Conservation (phyloP, 1,140 invertebrate species). For the Pogonomyrmex barbatus region DNA sequence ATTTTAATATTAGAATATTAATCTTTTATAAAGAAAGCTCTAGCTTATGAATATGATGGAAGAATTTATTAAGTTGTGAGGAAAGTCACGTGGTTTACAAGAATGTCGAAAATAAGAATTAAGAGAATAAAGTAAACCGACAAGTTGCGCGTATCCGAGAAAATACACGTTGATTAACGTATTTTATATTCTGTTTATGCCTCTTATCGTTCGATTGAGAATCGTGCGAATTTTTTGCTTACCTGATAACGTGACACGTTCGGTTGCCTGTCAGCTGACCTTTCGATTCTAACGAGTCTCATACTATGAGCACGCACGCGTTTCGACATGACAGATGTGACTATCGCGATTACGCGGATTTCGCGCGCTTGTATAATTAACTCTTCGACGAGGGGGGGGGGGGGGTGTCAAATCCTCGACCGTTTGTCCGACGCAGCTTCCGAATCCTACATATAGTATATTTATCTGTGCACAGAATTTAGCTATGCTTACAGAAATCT, state of each 20-base stretch:
- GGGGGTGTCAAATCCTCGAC: not conserved
- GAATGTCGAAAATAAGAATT: not conserved
- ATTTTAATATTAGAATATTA: not conserved
- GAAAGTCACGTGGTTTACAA: not conserved
- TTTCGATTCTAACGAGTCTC: constrained; percentile 58
- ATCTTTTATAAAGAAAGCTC: not conserved
- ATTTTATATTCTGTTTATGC: constrained; percentile 5
- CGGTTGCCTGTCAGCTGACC: constrained; percentile 67
- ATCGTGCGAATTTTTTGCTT: constrained; percentile 16
- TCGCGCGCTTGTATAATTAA: constrained; percentile 19
- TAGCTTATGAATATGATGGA: not conserved
- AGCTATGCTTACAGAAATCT: not conserved
- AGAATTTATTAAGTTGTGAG: not conserved
- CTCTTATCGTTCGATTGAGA: not conserved
- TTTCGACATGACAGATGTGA: constrained; percentile 32
- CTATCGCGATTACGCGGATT: constrained; percentile 20
- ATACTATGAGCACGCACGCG: constrained; percentile 61
- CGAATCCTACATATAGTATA: not conserved
- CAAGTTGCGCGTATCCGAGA: not conserved
- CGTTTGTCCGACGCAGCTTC: not conserved
- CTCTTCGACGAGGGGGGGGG: not conserved
- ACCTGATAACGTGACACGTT: constrained; percentile 40
- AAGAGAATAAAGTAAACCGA: not conserved
- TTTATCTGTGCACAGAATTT: not conserved
- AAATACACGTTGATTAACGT: not conserved